phyloP scores from a whole-genome alignment of 2,888 invertebrate species.

The Stramonita haemastoma region DNA sequence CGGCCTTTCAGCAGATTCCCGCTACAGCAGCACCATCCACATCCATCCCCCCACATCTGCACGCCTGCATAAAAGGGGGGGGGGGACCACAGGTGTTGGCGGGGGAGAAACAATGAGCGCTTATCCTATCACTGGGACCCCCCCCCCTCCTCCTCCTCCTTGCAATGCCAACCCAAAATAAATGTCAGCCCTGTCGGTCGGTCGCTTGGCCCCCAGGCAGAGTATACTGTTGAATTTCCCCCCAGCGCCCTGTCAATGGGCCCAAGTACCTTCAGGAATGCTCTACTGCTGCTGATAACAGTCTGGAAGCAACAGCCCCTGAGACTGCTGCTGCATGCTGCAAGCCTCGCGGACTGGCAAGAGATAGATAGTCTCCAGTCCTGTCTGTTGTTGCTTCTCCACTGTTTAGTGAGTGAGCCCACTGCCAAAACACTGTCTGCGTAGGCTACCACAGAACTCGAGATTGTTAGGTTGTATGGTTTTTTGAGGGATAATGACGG shows the following conservation, averaged over 20 bases:
- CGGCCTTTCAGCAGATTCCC: slow-evolving; percentile 27
- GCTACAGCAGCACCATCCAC: background rate
- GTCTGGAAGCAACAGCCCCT: slow-evolving; percentile 27
- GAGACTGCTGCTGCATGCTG: slow-evolving; percentile 11
- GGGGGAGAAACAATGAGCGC: slow-evolving; percentile 44
- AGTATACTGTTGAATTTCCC: slow-evolving; percentile 40
- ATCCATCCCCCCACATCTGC: slow-evolving; percentile 33
- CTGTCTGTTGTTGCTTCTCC: background rate
- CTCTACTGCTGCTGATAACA: slow-evolving; percentile 24
- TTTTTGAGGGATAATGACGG: no score
- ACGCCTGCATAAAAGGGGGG: slow-evolving; percentile 2
- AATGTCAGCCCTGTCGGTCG: slow-evolving; percentile 42
- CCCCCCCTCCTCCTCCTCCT: background rate
- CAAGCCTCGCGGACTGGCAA: background rate
- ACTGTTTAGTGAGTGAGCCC: background rate
- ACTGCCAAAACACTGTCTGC: background rate
- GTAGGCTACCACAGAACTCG: background rate
- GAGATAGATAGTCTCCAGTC: background rate
- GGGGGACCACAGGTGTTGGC: background rate
- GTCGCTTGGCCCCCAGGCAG: slow-evolving; percentile 29
- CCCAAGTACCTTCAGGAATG: slow-evolving; percentile 38
- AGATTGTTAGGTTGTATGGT: no score
- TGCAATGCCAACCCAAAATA: slow-evolving; percentile 42
- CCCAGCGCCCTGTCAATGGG: slow-evolving; percentile 40
- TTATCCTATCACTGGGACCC: slow-evolving; percentile 43